Evolutionary conservation across 2,888 invertebrate species (phyloP).

Genomic region (Dromius quadrimaculatus): DNA sequence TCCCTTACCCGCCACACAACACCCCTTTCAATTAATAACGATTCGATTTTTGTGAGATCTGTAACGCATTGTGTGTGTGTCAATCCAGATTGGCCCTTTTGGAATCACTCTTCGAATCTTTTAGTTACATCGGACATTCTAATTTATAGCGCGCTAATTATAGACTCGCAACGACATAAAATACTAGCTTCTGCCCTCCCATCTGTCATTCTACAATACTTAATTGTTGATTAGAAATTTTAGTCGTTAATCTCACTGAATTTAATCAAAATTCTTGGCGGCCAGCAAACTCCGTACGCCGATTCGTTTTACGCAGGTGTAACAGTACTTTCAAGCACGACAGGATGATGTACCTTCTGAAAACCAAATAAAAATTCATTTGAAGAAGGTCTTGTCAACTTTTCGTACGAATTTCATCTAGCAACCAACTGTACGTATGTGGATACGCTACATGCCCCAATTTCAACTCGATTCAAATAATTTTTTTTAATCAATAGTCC

Average conservation of each 20-base stretch:
- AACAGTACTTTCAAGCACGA: no score
- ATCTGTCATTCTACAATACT: constrained; percentile 54
- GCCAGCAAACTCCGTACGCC: background rate
- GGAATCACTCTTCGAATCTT: no score
- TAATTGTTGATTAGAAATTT: constrained; percentile 53
- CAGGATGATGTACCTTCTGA: no score
- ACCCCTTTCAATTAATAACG: constrained; percentile 53
- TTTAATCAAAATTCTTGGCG: constrained; percentile 50
- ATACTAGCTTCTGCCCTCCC: constrained; percentile 59
- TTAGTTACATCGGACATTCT: constrained; percentile 61
- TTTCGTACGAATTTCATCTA: no score
- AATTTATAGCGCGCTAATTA: constrained; percentile 61
- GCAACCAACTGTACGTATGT: no score
- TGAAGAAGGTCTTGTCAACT: no score
- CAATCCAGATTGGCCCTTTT: no score
- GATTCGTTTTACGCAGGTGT: constrained; percentile 44
- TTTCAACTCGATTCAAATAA: no score
- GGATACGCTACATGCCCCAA: no score
- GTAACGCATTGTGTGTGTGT: no score
- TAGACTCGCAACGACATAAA: constrained; percentile 61
- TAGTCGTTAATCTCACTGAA: constrained; percentile 54
- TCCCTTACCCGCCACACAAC: constrained; percentile 22
- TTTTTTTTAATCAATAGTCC: no score
- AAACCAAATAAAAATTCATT: no score
- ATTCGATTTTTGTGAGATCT: constrained; percentile 48